These are phyloP conservation scores for Eucera pruinosa DNA, from an alignment of 2,888 invertebrate species.

Conservation along the genomic window DNA sequence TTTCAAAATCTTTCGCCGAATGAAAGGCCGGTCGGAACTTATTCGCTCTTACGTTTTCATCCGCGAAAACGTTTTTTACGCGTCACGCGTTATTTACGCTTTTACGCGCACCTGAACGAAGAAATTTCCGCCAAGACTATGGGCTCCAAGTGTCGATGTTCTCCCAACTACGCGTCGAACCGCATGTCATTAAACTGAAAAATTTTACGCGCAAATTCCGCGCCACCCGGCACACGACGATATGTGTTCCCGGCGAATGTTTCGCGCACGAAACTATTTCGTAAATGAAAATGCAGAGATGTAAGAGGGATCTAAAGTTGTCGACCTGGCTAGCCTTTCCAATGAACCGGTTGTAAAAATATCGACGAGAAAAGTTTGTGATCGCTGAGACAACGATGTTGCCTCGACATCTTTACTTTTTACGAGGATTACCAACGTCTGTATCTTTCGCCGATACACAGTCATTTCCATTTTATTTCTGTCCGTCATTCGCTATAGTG, in stretches of 20 bases:
- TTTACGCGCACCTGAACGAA: constrained; percentile 7
- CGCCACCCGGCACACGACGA: background rate
- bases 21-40: constrained; percentile 25
- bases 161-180: background rate
- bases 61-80: constrained; percentile 32
- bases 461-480: constrained; percentile 8
- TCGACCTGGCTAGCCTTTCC: constrained; percentile 44
- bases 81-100: constrained; percentile 41
- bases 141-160: background rate
- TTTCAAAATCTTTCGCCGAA: constrained; percentile 28
- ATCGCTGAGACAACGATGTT: constrained; percentile 17
- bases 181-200: constrained; percentile 19
- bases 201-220: constrained; percentile 29
- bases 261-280: constrained; percentile 29
- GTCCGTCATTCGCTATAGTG: background rate
- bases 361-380: constrained; percentile 15
- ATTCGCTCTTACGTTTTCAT: constrained; percentile 34
- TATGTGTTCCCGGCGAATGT: constrained; percentile 16
- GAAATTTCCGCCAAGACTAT: constrained; percentile 3
- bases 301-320: constrained; percentile 22
- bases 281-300: constrained; percentile 33
- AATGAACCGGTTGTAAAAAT: constrained; percentile 59
- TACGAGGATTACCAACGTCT: constrained; percentile 41
- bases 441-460: background rate
- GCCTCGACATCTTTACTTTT: constrained; percentile 48